Base-by-base conservation (phyloP, 2,888 invertebrate genomes). In the Pterobdella sp. region DNA sequence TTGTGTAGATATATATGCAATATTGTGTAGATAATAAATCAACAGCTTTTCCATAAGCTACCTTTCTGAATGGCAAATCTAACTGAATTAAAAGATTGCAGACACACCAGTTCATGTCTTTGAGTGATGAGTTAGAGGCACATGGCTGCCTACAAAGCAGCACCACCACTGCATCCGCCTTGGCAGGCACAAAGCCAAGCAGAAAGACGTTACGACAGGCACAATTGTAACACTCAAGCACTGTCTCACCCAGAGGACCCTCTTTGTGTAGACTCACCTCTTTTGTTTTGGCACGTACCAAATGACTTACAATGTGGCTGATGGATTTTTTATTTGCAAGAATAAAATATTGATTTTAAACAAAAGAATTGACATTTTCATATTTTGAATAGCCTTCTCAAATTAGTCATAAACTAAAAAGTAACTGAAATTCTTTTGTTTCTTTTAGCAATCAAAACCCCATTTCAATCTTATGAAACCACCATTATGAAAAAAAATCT, bases 211-310 rank as follows among this genome's bases (percentile, higher is more conserved):
- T 99, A 72, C 94, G 88, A 67, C 94, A 94, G 29, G 95, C 97
- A 84, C 98, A 99, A 60, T 95, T 94, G 85, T 98, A 99, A 84
- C 98, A 99, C 84, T 99, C 98, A 75, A 99, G 86, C 70, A 97
- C 89, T 0, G 97, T 97, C 85, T 98, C 97, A 4, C 97, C 97
- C 0, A 99, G 87, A 0, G 97, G 96, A 0, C 97, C 97, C 84
- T 98, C 97, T 80, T 92, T 88, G 82, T 99, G 98, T 67, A 98
- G 86, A 0, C 95, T 95, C 0, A 98, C 96, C 86, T 98, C 98
- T 87, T 97, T 97, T 83, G 98, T 96, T 84, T 96, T 96, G n/a
- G 97, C 95, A 77, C 97, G 88, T 76, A 98, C 98, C 82, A 99
- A 86, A 85, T 99, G 98, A 84, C 97, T 97, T 79, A 99, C 93